Conservation (phyloP, 1,140 invertebrate species). For the Drosophila seguyi region DNA sequence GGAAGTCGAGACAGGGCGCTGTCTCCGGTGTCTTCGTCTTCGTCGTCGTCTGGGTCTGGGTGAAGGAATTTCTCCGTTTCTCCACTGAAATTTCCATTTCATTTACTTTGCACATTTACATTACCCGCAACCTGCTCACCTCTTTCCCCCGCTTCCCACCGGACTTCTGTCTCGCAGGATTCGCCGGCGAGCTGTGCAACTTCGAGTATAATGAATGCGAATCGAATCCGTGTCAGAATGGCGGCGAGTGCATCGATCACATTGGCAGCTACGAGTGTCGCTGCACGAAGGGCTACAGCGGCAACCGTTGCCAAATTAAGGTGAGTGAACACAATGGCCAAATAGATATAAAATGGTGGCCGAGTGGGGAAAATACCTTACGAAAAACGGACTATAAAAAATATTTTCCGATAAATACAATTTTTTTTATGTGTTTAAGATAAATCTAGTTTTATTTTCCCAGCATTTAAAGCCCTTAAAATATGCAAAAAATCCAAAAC, state of each 20-base stretch:
- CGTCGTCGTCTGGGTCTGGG: not conserved
- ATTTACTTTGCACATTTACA: constrained; percentile 80
- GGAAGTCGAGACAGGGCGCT: constrained; percentile 10
- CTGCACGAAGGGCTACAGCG: constrained; percentile 92
- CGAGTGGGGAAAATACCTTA: not conserved
- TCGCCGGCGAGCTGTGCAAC: constrained; percentile 91
- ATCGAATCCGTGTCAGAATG: constrained; percentile 93
- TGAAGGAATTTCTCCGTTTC: constrained; percentile 14
- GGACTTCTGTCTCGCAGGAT: constrained; percentile 85
- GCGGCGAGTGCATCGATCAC: constrained; percentile 92
- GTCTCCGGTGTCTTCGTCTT: constrained; percentile 17
- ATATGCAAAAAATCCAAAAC: not conserved
- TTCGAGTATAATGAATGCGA: constrained; percentile 95
- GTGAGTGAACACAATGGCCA: constrained; percentile 76
- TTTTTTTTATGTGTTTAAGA: not conserved
- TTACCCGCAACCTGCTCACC: constrained; percentile 45
- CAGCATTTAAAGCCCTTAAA: not conserved
- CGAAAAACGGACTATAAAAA: too few relatives aligned
- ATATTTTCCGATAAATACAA: not conserved
- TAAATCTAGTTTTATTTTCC: not conserved
- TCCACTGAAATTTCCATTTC: constrained; percentile 76
- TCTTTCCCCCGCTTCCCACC: not conserved
- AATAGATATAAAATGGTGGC: constrained; percentile 4
- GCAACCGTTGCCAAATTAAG: constrained; percentile 90
- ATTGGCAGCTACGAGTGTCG: constrained; percentile 92